Evolutionary conservation across 2,113 vertebrate species (phyloP), one percentile per base, ranked within the genome.

Genomic region (Notarius quadriscutis): DNA sequence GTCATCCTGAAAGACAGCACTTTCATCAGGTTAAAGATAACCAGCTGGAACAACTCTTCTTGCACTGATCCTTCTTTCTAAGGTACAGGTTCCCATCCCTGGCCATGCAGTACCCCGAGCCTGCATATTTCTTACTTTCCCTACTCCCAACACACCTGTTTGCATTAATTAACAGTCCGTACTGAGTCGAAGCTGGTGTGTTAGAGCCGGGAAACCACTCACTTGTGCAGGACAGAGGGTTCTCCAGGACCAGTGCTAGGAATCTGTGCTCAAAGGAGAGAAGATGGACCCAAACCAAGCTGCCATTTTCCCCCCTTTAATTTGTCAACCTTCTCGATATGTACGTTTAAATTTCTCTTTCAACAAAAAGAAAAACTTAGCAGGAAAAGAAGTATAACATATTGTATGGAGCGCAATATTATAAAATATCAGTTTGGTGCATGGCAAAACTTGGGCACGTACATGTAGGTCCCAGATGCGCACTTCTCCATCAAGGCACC

Each of bases 391-490:
- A 67, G 0, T 67, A 5, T 14, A 67, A 27, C 6, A 30, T 34
- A 30, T 34, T 69, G 22, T 25, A 25, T 51, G 14, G 27, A 53
- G 12, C 12, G 11, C 22, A 53, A 53, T 12, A 55, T 51, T n/a
- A 17, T n/a, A 53, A 14, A 30, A 51, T 6, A 20, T 15, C 17
- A 20, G 2, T 41, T 81, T 48, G 30, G 41, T 15, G 60, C 20
- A 51, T 53, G 20, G 2, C 58, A 50, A 62, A 27, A 77, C 41
- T 48, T 7, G 12, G 71, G 81, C 85, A 97, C 98, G 97, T 95
- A 99, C 98, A 0, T 99, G 98, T 88, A 99, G 95, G 95, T 99
- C 98, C 98, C 98, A 99, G 92, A 99, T 99, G 83, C 98, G 96
- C 93, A 99, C 98, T 93, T 99, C 98, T 63, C 98, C 98, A 89